Base-by-base conservation (phyloP, 2,113 vertebrate species). In the Meriones unguiculatus region DNA sequence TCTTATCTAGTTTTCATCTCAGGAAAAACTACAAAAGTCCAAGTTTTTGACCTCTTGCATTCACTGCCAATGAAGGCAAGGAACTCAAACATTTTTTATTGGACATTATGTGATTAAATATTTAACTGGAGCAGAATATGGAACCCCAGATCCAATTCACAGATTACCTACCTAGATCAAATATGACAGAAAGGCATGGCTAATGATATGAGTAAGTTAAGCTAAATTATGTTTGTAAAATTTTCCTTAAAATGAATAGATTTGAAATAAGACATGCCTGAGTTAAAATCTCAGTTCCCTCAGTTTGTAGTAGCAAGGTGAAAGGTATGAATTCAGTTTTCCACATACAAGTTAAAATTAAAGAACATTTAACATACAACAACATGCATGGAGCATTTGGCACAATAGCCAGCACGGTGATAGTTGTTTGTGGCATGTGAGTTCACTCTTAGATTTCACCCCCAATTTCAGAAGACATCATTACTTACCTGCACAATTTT, bases 11-110 rank as follows among this genome's bases (percentile, higher is more conserved):
- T 50, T 12, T 82, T 72, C 57, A 13, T 89, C 46, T 97, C 64
- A 86, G 50, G 32, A 52, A 95, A 93, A 87, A 80, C 54, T 73
- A 11, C 25, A 91, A 90, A 17, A 57, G 13, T 46, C 41, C 28
- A 67, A 35, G 14, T 59, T 41, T 67, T 87, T 85, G 59, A 94
- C 25, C 72, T 91, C 73, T 93, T 95, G 28, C 81, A 87, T n/a
- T 41, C 54, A 57, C 12, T 85, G 32, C 81, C 65, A 92, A 10
- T 87, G n/a, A 69, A 73, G 24, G 72, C 30, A 25, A 30, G 25
- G 41, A 88, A 73, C 18, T 77, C 32, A 84, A 92, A 91, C 11
- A 15, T 12, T 65, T 30, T 82, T 87, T 95, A 52, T 3, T 91
- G 59, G 22, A 20, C 52, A 30, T 77, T 86, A 41, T 89, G 50